phyloP scores from a whole-genome alignment of 2,888 invertebrate species.

The Noctua fimbriata region DNA sequence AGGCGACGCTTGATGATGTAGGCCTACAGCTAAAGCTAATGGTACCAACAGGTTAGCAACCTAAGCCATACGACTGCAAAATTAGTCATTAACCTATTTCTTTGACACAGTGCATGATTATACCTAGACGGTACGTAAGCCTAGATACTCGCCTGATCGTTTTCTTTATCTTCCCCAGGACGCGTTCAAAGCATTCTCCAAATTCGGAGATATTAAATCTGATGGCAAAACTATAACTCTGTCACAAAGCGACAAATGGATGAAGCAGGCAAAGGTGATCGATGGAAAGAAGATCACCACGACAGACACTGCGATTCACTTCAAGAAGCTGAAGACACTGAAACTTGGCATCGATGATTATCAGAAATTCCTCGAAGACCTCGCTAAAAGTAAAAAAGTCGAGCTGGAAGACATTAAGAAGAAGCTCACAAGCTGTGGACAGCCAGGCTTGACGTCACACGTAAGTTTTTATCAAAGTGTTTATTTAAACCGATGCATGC shows the following conservation, averaged over 20 bases:
- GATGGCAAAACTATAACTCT: constrained; percentile 96
- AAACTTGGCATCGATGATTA: constrained; percentile 95
- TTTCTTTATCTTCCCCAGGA: constrained; percentile 89
- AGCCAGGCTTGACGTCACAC: constrained; percentile 91
- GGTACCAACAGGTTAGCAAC: constrained; percentile 5
- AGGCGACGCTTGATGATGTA: not conserved
- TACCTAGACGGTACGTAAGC: not conserved
- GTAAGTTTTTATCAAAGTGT: constrained; percentile 74
- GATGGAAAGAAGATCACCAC: constrained; percentile 96
- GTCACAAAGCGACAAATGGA: constrained; percentile 98
- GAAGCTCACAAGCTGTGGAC: constrained; percentile 95
- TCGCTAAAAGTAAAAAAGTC: constrained; percentile 95
- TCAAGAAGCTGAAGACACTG: constrained; percentile 96
- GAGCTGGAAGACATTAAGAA: constrained; percentile 94
- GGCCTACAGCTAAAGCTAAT: not conserved
- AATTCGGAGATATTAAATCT: constrained; percentile 96
- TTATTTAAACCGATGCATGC: not conserved
- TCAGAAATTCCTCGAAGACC: constrained; percentile 95
- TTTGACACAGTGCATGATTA: not conserved
- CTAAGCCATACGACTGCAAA: constrained; percentile 18
- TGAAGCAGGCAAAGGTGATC: constrained; percentile 96
- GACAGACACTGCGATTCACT: constrained; percentile 97
- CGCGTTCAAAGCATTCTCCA: constrained; percentile 95
- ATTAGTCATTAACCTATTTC: constrained; percentile 18
- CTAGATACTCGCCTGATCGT: not conserved